Evolutionary conservation across 2,888 invertebrate species (phyloP).

Genomic region (Corbicula japonica): DNA sequence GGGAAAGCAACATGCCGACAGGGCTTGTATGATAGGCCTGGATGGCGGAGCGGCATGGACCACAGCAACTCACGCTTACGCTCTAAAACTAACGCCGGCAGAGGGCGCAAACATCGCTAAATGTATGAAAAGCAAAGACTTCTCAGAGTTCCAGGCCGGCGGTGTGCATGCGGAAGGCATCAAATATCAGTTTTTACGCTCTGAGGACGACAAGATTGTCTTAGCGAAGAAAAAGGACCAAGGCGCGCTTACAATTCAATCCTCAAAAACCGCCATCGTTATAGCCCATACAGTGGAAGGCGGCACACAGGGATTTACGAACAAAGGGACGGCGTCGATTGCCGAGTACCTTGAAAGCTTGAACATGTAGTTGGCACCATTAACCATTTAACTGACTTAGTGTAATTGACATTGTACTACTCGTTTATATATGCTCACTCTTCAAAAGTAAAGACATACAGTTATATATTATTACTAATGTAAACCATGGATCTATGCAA

Average conservation of each 20-base stretch:
- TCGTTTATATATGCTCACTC: too few relatives aligned
- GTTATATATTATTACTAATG: too few relatives aligned
- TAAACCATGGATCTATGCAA: too few relatives aligned
- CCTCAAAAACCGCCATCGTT: slow-evolving; percentile 72
- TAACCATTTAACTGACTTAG: too few relatives aligned
- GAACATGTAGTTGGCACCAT: slow-evolving; percentile 66
- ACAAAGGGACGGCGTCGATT: slow-evolving; percentile 71
- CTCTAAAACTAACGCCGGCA: slow-evolving; percentile 40
- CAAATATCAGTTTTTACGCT: slow-evolving; percentile 76
- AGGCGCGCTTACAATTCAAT: slow-evolving; percentile 69
- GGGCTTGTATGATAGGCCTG: slow-evolving; percentile 73
- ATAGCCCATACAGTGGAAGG: slow-evolving; percentile 73
- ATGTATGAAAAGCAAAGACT: slow-evolving; percentile 68
- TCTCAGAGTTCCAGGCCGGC: slow-evolving; percentile 53
- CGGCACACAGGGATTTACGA: slow-evolving; percentile 70
- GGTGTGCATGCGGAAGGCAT: slow-evolving; percentile 63
- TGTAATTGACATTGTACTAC: too few relatives aligned
- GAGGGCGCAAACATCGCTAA: slow-evolving; percentile 67
- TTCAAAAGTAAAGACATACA: too few relatives aligned
- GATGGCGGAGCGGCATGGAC: slow-evolving; percentile 74
- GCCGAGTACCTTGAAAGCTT: slow-evolving; percentile 72
- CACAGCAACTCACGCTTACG: slow-evolving; percentile 30
- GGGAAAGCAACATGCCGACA: slow-evolving; percentile 65
- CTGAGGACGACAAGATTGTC: slow-evolving; percentile 69
- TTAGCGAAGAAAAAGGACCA: slow-evolving; percentile 71